Percentiles rank a stretch among this genome's conserved stretches.
phyloP scores from a whole-genome alignment of 2,888 invertebrate species.

The Disparrhopalites patrizii region DNA sequence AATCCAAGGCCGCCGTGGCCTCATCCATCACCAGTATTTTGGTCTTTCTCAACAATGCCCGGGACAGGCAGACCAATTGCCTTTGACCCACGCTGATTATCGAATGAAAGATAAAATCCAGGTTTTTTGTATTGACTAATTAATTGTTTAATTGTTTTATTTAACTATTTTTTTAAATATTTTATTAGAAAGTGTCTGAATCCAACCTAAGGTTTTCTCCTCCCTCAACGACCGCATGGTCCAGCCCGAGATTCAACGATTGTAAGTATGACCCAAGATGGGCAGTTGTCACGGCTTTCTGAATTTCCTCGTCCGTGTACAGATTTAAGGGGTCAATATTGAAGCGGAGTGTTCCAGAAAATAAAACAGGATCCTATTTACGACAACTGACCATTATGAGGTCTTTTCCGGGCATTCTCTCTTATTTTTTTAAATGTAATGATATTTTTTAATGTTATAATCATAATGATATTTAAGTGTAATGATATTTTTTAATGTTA shows the following conservation, averaged over 20 bases:
- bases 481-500: too few species aligned
- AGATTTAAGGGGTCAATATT: conserved; percentile 59
- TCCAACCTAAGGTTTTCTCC: conserved; percentile 49
- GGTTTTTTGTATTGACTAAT: background rate
- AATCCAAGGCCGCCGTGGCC: conserved; percentile 77
- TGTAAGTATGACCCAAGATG: conserved; percentile 53
- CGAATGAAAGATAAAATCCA: background rate
- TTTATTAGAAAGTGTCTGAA: background rate
- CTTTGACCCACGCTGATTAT: conserved; percentile 6
- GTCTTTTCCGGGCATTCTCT: too few species aligned
- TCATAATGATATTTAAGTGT: too few species aligned
- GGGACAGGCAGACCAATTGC: conserved; percentile 12
- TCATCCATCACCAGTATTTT: conserved; percentile 81
- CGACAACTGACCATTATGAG: too few species aligned
- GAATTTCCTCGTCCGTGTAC: conserved; percentile 56
- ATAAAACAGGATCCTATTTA: conserved; percentile 61
- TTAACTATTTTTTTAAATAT: background rate
- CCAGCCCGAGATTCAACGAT: conserved; percentile 48
- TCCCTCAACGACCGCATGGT: conserved; percentile 52
- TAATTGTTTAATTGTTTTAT: background rate
- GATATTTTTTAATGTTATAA: too few species aligned
- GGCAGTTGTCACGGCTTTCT: conserved; percentile 57
- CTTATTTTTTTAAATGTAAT: too few species aligned
- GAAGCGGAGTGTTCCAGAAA: conserved; percentile 58
- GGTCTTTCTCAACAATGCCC: conserved; percentile 65